Percentiles rank a stretch among this genome's conserved stretches.
phyloP scores from a whole-genome alignment of 1,140 invertebrate genomes.

The Brachionus manjavacas region DNA sequence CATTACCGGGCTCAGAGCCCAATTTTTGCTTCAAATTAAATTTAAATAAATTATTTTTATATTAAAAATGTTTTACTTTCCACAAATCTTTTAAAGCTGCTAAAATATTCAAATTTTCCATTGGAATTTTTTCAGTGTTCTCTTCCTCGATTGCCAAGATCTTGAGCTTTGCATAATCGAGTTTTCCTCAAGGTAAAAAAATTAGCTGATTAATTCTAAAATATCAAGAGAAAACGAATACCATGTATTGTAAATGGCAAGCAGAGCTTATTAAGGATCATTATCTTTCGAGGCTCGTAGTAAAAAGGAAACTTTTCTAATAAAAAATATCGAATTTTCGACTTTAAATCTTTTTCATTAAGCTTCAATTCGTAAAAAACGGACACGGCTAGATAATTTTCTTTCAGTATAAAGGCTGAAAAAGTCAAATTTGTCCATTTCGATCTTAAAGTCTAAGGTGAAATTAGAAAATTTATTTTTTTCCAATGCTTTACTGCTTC shows the following conservation, averaged over 20 bases:
- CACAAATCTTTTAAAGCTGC: background rate
- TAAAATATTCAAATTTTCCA: background rate
- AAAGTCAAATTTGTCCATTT: background rate
- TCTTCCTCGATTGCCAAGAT: background rate
- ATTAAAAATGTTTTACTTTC: background rate
- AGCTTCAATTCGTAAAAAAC: background rate
- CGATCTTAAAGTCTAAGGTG: background rate
- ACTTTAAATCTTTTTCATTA: background rate
- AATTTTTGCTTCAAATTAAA: constrained; percentile 13
- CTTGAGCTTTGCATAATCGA: background rate
- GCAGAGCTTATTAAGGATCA: constrained; percentile 57
- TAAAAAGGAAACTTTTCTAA: background rate
- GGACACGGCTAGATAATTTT: background rate
- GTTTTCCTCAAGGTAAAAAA: background rate
- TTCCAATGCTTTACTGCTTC: constrained; percentile 55
- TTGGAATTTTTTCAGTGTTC: background rate
- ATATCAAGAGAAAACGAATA: constrained; percentile 48
- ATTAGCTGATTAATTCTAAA: background rate
- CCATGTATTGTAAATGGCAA: constrained; percentile 63
- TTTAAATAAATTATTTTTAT: background rate
- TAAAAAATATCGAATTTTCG: background rate
- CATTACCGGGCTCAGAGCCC: background rate
- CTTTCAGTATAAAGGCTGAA: background rate
- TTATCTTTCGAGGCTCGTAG: constrained; percentile 10
- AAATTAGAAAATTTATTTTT: background rate